phyloP scores from a whole-genome alignment of 2,113 vertebrate species.

The Callionymus lyra region DNA sequence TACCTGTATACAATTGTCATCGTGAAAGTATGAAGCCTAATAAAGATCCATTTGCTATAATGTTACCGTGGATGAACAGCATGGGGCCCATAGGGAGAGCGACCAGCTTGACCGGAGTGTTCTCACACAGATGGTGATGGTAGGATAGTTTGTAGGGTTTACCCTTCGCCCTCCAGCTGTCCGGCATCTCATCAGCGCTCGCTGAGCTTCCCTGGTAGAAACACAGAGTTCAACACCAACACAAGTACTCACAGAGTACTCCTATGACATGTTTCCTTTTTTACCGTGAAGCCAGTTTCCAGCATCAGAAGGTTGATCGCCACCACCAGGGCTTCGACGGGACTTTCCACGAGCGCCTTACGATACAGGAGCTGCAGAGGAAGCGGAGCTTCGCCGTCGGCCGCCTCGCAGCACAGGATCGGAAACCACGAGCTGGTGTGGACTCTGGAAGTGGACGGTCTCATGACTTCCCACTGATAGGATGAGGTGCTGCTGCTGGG shows the following conservation, averaged over 20 bases:
- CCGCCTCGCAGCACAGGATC: conserved; percentile 84
- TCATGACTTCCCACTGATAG: neutral
- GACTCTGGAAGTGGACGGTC: neutral
- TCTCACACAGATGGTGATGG: conserved; percentile 76
- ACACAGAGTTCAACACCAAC: neutral
- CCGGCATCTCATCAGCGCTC: conserved; percentile 72
- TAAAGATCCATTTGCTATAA: too few relatives aligned
- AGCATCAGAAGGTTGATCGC: conserved; percentile 81
- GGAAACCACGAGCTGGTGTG: conserved; percentile 65
- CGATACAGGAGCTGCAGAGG: conserved; percentile 79
- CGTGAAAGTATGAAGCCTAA: too few relatives aligned
- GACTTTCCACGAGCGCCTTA: conserved; percentile 54
- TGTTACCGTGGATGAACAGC: conserved; percentile 80
- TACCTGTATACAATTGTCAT: too few relatives aligned
- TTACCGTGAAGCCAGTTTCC: conserved; percentile 82
- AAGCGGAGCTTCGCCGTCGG: conserved; percentile 76
- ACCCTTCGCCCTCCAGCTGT: conserved; percentile 68
- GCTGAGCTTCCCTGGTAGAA: conserved; percentile 32
- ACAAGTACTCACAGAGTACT: neutral
- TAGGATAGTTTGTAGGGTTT: conserved; percentile 79
- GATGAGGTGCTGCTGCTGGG: neutral
- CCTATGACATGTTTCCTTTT: conserved; percentile 50
- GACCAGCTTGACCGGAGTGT: conserved; percentile 68
- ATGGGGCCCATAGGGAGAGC: conserved; percentile 77
- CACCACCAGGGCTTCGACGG: conserved; percentile 76